Evolutionary conservation across 1,140 invertebrate species (phyloP), one percentile per base, ranked within the genome.

Genomic region (Telenomus remus): DNA sequence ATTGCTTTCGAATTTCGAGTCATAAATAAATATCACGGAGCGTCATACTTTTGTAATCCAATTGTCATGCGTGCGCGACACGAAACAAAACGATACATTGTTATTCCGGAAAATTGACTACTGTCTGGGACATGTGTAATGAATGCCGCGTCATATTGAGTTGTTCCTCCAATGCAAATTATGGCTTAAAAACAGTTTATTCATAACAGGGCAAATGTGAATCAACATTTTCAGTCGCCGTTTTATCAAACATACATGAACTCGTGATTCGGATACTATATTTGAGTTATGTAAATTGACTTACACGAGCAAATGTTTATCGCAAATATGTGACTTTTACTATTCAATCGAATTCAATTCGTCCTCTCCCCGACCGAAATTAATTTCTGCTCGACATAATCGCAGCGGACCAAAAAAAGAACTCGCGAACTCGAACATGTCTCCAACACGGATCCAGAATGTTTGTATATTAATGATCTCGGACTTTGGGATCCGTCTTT

Each of bases 201-300:
- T 49, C 47, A 49, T 49, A 49, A 49, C 47, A 11, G n/a, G 19
- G 19, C n/a, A 12, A 49, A 49, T 33, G 47, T n/a, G 19, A 49
- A 49, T 33, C n/a, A 49, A 19, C 12, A 49, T 49, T 33, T 19
- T 33, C 27, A n/a, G n/a, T 33, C 10, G 37, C 5, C n/a, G 12
- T 49, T 49, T 49, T 33, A 49, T 33, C 47, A 49, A 33, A 49
- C n/a, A 34, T 34, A 9, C 47, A 49, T 33, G 11, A 10, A 33
- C 19, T 3, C n/a, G 1, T 33, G 27, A 4, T 49, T 49, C 27
- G 9, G 27, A 49, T 33, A 49, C 19, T 33, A 49, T 49, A 10
- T 33, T 33, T 3, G 11, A 11, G 11, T 10, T 49, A 49, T 49
- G 47, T n/a, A 49, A 49, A 49, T 49, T 49, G 47, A 49, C 46